phyloP scores from a whole-genome alignment of 2,797 vertebrate species.

The Esox masquinongy region DNA sequence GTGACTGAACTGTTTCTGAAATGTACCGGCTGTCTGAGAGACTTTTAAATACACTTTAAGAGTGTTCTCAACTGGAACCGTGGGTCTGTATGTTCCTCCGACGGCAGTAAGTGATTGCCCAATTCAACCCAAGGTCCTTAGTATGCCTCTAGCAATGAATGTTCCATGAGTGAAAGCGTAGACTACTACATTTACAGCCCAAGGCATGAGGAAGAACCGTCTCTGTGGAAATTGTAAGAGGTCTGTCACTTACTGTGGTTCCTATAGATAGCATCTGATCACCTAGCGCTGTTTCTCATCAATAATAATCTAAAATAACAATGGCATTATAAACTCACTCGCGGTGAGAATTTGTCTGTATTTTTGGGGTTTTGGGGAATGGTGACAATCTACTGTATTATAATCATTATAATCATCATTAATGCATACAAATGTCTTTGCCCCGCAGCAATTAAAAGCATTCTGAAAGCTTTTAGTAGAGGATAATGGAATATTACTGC shows the following conservation, averaged over 20 bases:
- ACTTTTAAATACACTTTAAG: conserved; percentile 20
- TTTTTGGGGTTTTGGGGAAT: no score
- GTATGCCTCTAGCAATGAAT: not conserved
- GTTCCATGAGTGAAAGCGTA: not conserved
- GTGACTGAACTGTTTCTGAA: conserved; percentile 46
- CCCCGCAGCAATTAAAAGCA: not conserved
- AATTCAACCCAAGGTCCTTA: not conserved
- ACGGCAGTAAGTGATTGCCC: not conserved
- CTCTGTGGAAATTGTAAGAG: not conserved
- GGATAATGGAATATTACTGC: not conserved
- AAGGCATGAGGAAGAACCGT: not conserved
- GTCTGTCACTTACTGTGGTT: not conserved
- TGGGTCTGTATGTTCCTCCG: not conserved
- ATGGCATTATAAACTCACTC: not conserved
- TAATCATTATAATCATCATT: not conserved
- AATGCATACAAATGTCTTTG: not conserved
- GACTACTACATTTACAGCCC: not conserved
- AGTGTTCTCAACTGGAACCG: conserved; percentile 18
- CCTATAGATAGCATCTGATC: not conserved
- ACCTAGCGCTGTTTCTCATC: not conserved
- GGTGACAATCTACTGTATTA: not conserved
- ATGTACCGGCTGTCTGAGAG: conserved; percentile 29
- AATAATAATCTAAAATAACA: conserved; percentile 1
- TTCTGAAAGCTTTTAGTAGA: not conserved
- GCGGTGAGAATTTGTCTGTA: not conserved